Evolutionary conservation across 2,888 invertebrate genomes (phyloP), one percentile per base, ranked within the genome.

Genomic region (Sinohyriopsis cumingii): DNA sequence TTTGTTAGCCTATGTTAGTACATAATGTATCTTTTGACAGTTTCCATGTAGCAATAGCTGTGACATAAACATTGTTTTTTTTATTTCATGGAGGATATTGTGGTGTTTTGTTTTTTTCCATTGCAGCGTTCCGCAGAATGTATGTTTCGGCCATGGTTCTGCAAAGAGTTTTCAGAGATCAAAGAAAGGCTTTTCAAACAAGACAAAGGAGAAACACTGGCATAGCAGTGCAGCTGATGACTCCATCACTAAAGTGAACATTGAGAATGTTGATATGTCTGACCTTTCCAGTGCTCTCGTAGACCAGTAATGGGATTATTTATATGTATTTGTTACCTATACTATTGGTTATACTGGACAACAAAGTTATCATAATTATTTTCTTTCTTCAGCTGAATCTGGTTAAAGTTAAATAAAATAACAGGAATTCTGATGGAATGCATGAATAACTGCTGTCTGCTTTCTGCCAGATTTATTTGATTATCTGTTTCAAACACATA

Each of bases 61-160:
- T 45, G 45, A 15, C 15, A 3, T 45, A 3, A 45, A 45, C 45
- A 45, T 45, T 45, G 15, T 45, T 33, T 15, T 12, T 7, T 59
- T 59, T 56, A 12, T 20, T 63, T 18, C 18, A 22, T 55, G 22
- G 15, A 24, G 54, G 24, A 45, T 15, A 15, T 45, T 19, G 12
- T 33, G 55, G 5, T 25, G 5, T 61, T 65, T 33, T 25, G 6
- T 61, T 55, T 56, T 56, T 61, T 59, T 68, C 33, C 67, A 45
- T 78, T 78, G 19, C 78, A 87, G 87, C 68, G 85, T 86, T 2
- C 87, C 87, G 1, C 70, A 80, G 18, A 76, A 75, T 33, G 80
- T 86, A 53, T 82, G 84, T 61, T 87, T 87, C 76, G 87, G 87
- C 20, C 83, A 85, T 59, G 86, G 86, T 20, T 76, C 80, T n/a